A percentile compares a stretch with the other conserved stretches of the same genome.
Evolutionary conservation across 53 echinoderm and acorn worm species (phyloP).

Genomic region (Patiria pectinifera): DNA sequence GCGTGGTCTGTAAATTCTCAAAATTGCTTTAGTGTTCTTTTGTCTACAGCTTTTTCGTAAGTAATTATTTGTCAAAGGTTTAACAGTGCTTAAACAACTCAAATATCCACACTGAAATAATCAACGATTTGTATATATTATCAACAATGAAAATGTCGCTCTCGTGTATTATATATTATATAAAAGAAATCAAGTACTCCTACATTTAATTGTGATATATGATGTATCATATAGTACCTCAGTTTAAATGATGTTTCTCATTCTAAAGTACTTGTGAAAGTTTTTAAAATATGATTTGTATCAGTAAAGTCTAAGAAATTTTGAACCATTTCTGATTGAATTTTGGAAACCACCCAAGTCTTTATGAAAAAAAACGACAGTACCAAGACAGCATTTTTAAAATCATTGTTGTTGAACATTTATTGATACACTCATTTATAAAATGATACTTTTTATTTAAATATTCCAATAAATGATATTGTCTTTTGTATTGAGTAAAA

Average conservation of each 20-base stretch:
- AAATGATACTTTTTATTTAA: background rate
- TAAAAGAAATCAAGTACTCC: too few species aligned
- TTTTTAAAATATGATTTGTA: too few species aligned
- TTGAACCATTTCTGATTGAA: background rate
- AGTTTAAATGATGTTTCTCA: too few species aligned
- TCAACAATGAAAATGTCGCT: background rate
- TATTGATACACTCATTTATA: background rate
- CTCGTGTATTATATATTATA: background rate
- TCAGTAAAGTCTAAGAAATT: too few species aligned
- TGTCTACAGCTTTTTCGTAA: background rate
- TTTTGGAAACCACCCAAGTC: background rate
- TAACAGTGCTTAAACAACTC: background rate
- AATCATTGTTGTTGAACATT: background rate
- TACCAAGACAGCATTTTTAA: background rate
- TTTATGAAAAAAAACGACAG: background rate
- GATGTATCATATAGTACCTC: too few species aligned
- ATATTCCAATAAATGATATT: too few species aligned
- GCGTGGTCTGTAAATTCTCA: too few species aligned
- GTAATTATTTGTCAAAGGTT: too few species aligned
- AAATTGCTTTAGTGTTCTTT: too few species aligned
- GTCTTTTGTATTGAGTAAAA: too few species aligned
- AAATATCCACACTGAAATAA: background rate
- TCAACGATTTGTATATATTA: background rate
- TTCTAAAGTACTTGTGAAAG: background rate
- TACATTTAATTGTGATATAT: too few species aligned